Percentiles rank a stretch among this genome's conserved stretches.
Conservation (phyloP, 2,113 vertebrate species). For the Puffinus mauretanicus region DNA sequence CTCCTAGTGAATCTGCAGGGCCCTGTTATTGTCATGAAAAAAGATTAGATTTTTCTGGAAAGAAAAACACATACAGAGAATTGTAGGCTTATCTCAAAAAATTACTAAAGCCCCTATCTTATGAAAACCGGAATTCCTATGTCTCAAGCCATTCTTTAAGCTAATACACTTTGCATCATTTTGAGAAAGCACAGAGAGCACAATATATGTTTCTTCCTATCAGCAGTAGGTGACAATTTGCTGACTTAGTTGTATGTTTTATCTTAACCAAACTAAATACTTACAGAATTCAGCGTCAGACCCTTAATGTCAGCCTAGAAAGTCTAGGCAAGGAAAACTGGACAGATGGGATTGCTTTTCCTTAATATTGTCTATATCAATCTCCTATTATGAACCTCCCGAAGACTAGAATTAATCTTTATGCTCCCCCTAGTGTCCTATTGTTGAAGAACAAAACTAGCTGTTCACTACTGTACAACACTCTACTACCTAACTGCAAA, state of each 20-base stretch:
- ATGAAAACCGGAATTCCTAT: neutral
- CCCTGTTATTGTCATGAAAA: slow-evolving; percentile 69
- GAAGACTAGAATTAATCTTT: neutral
- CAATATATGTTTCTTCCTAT: neutral
- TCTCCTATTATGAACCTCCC: neutral
- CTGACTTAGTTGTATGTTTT: neutral
- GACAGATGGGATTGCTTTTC: neutral
- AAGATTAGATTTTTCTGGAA: neutral
- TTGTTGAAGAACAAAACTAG: neutral
- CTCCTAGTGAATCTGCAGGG: slow-evolving; percentile 85
- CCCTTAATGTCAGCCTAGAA: neutral
- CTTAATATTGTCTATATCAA: neutral
- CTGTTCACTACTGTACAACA: neutral
- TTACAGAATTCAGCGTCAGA: neutral
- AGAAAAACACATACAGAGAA: neutral
- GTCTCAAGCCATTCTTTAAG: neutral
- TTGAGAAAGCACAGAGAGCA: neutral
- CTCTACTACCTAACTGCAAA: neutral
- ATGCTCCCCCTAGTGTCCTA: slow-evolving; percentile 15
- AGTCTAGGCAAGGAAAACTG: neutral
- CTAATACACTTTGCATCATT: neutral
- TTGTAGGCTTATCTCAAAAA: neutral
- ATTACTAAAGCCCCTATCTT: neutral
- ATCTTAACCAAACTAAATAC: neutral
- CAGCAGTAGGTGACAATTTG: neutral